Evolutionary conservation across 2,113 vertebrate species (phyloP).

Genomic region (Nanorana parkeri): DNA sequence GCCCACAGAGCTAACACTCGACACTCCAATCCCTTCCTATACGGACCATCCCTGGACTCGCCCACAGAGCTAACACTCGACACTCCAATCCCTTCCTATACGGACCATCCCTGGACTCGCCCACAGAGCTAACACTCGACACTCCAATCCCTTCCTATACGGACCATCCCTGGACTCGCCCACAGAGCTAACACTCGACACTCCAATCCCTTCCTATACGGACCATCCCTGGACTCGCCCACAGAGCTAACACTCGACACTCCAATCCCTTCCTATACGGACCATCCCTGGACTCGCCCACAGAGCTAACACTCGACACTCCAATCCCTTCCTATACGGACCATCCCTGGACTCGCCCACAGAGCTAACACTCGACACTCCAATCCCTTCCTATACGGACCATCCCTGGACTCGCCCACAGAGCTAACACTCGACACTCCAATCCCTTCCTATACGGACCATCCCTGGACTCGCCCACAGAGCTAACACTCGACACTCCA

Average conservation of each 20-base stretch:
- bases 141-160: background rate
- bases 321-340: background rate
- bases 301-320: background rate
- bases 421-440: no score
- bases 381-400: background rate
- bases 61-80: background rate
- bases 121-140: background rate
- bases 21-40: background rate
- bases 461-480: background rate
- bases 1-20: background rate
- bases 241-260: background rate
- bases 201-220: background rate
- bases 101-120: background rate
- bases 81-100: background rate
- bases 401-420: no score
- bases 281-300: no score
- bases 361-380: background rate
- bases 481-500: background rate
- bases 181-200: background rate
- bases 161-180: no score
- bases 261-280: background rate
- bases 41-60: no score
- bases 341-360: background rate
- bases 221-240: background rate
- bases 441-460: no score